Evolutionary conservation across 2,113 vertebrate species (phyloP).

Genomic region (Theropithecus gelada): DNA sequence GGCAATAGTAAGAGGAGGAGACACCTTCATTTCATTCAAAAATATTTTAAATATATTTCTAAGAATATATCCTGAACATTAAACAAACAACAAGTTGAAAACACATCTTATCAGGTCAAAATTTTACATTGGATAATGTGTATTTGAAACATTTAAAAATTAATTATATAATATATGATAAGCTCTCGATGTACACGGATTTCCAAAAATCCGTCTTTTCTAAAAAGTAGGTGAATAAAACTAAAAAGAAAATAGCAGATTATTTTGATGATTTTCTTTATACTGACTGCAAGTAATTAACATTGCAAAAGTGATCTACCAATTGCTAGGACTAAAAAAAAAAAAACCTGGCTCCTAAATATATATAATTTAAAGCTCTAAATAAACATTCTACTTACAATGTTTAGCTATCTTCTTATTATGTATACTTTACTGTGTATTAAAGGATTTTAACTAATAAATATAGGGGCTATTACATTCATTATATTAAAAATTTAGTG

Average conservation of each 20-base stretch:
- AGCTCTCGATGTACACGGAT: slow-evolving; percentile 47
- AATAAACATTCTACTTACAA: slow-evolving; percentile 34
- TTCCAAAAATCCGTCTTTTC: not conserved
- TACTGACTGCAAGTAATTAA: slow-evolving; percentile 24
- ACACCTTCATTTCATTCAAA: slow-evolving; percentile 85
- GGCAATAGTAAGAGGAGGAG: slow-evolving; percentile 86
- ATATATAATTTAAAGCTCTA: slow-evolving; percentile 35
- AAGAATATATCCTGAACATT: slow-evolving; percentile 73
- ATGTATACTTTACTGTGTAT: not conserved
- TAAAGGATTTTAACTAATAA: slow-evolving; percentile 28
- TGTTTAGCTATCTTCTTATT: not conserved
- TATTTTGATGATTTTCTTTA: slow-evolving; percentile 59
- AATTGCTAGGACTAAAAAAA: slow-evolving; percentile 24
- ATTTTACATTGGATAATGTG: slow-evolving; percentile 37
- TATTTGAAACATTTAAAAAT: slow-evolving; percentile 75
- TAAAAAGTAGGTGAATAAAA: slow-evolving; percentile 49
- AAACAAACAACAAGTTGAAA: slow-evolving; percentile 77
- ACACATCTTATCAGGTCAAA: slow-evolving; percentile 68
- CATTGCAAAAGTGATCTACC: slow-evolving; percentile 54
- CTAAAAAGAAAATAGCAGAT: slow-evolving; percentile 35
- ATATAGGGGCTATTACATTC: not conserved
- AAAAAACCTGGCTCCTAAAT: not conserved
- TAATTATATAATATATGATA: slow-evolving; percentile 71
- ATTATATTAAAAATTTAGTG: not conserved
- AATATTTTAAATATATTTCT: slow-evolving; percentile 78